Percentiles rank a stretch among this genome's conserved stretches.
phyloP scores from a whole-genome alignment of 1,140 invertebrate genomes.

The Procambarus virginalis region DNA sequence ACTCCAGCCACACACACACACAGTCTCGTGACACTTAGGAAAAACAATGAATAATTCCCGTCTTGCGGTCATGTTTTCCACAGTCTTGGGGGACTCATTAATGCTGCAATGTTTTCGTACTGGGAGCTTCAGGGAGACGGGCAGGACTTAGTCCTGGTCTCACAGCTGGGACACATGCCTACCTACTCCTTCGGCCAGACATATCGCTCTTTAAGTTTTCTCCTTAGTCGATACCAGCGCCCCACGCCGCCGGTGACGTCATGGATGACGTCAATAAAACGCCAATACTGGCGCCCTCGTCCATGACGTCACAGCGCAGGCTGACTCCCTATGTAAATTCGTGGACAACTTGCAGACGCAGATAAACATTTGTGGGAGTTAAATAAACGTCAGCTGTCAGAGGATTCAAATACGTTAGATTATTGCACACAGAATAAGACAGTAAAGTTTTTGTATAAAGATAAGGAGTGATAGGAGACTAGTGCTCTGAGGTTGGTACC shows the following conservation, averaged over 20 bases:
- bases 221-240: conserved; percentile 63
- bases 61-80: conserved; percentile 31
- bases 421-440: too few species aligned
- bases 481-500: conserved; percentile 1
- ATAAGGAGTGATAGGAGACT: conserved; percentile 12
- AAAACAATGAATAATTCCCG: conserved; percentile 19
- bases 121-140: background rate
- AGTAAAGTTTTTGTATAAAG: too few species aligned
- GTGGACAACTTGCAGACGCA: too few species aligned
- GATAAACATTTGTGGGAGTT: too few species aligned
- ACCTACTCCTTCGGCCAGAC: background rate
- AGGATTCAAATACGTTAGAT: too few species aligned
- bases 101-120: conserved; percentile 57
- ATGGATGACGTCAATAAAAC: conserved; percentile 62
- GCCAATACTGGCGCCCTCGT: conserved; percentile 54
- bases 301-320: conserved; percentile 58
- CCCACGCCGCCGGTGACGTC: conserved; percentile 53
- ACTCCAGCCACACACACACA: background rate
- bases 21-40: conserved; percentile 13
- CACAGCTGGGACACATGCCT: background rate
- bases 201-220: conserved; percentile 54
- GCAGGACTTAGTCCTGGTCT: background rate
- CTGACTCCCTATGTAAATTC: background rate
- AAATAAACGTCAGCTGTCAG: too few species aligned
- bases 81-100: conserved; percentile 31